These are phyloP conservation scores for Rutpela maculata DNA, from an alignment of 2,888 invertebrate genomes.

Conservation along the genomic window DNA sequence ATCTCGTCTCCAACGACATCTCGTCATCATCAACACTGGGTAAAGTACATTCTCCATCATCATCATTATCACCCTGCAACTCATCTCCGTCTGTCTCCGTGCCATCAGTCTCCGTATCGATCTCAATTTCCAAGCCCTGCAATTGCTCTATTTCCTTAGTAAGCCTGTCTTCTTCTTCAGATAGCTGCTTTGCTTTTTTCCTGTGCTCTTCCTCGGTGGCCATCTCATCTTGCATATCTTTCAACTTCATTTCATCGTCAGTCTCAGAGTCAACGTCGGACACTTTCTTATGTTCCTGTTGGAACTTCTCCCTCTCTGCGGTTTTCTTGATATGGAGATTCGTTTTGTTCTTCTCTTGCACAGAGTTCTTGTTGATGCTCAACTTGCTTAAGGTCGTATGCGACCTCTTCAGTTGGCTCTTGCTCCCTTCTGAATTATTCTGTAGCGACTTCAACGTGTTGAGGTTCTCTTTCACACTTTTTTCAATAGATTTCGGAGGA, in stretches of 20 bases:
- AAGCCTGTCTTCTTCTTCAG: conserved; percentile 85
- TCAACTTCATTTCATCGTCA: conserved; percentile 77
- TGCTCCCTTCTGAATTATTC: conserved; percentile 56
- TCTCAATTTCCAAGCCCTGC: conserved; percentile 83
- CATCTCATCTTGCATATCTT: conserved; percentile 66
- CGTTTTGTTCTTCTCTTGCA: conserved; percentile 63
- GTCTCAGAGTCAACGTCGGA: conserved; percentile 79
- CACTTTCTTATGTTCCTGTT: conserved; percentile 52
- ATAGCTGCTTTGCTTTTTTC: conserved; percentile 79
- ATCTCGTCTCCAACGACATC: conserved; percentile 80
- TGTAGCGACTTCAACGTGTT: conserved; percentile 69
- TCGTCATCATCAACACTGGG: conserved; percentile 64
- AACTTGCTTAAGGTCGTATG: conserved; percentile 70
- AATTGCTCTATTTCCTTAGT: conserved; percentile 86
- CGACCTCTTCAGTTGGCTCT: conserved; percentile 65
- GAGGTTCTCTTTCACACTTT: conserved; percentile 70
- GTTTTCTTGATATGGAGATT: conserved; percentile 64
- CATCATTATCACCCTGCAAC: conserved; percentile 73
- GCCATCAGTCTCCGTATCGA: conserved; percentile 89
- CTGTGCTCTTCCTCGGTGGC: conserved; percentile 82
- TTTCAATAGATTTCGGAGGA: conserved; percentile 66
- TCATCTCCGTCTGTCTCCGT: conserved; percentile 85
- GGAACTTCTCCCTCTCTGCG: conserved; percentile 51
- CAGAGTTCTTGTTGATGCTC: conserved; percentile 57
- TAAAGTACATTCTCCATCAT: conserved; percentile 57